Conservation (phyloP, 1,140 invertebrate genomes). For the Drosophila orena region DNA sequence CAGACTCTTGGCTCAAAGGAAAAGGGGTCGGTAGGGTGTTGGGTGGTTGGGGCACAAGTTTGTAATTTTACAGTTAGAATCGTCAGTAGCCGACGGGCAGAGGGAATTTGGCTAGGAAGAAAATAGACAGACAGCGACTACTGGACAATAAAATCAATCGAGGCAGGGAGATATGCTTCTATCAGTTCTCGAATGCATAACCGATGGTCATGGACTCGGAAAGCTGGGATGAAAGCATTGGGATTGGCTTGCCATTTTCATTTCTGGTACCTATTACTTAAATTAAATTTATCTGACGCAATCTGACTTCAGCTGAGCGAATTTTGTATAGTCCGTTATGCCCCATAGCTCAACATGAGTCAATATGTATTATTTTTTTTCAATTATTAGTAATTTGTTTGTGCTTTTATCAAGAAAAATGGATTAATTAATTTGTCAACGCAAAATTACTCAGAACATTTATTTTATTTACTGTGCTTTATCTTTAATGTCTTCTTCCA, state of each 20-base stretch:
- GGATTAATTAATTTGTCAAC: too few species aligned
- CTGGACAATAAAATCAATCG: constrained; percentile 47
- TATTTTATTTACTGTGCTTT: too few species aligned
- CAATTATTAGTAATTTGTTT: too few species aligned
- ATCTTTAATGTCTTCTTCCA: too few species aligned
- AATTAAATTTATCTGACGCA: background rate
- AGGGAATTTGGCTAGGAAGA: constrained; percentile 18
- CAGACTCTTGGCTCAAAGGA: constrained; percentile 17
- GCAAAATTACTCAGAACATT: too few species aligned
- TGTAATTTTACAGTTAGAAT: constrained; percentile 70
- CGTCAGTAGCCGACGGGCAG: constrained; percentile 34
- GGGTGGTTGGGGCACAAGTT: constrained; percentile 23
- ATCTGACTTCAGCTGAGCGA: background rate
- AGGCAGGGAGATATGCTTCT: constrained; percentile 4
- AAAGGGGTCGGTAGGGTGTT: constrained; percentile 3
- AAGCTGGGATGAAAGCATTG: constrained; percentile 1
- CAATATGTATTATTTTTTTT: too few species aligned
- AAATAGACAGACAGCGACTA: constrained; percentile 28
- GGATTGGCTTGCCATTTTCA: constrained; percentile 2
- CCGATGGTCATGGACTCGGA: constrained; percentile 6
- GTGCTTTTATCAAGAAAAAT: too few species aligned
- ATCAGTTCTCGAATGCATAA: constrained; percentile 11
- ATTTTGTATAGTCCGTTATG: too few species aligned
- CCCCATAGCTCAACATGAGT: too few species aligned
- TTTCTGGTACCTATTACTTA: background rate